Conservation (phyloP, 1,140 invertebrate species). For the Aporrectodea caliginosa region DNA sequence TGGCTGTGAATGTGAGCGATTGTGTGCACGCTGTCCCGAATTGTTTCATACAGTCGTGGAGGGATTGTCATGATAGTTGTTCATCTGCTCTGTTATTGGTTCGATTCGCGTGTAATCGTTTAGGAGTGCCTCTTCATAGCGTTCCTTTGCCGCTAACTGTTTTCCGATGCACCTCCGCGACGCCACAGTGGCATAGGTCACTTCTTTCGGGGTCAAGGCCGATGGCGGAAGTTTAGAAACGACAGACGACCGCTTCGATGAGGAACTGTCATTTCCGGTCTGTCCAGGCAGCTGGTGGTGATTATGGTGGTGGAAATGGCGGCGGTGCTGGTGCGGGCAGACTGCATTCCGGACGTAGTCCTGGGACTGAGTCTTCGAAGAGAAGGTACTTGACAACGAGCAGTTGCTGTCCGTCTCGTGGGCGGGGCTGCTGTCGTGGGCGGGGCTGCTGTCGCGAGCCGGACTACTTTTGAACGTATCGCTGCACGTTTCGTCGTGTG, state of each 20-base stretch:
- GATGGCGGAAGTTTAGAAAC: background rate
- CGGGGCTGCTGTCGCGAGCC: background rate
- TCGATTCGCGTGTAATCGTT: background rate
- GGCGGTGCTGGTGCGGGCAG: background rate
- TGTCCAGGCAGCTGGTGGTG: background rate
- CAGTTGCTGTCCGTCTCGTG: background rate
- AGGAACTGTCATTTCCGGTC: background rate
- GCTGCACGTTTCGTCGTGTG: background rate
- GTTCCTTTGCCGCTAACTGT: background rate
- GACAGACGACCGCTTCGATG: background rate
- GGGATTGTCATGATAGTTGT: background rate
- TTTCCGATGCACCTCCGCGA: background rate
- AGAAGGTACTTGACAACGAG: background rate
- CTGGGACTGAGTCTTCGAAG: background rate
- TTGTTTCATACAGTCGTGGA: background rate
- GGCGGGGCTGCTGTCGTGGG: background rate
- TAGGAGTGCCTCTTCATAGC: background rate
- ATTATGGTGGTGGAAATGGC: background rate
- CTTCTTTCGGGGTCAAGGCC: background rate
- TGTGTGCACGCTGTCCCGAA: too few relatives aligned
- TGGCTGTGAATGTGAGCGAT: too few relatives aligned
- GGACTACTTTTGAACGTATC: too few relatives aligned
- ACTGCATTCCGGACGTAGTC: background rate
- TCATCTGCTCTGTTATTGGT: background rate
- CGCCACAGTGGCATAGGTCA: background rate